Conservation (phyloP, 2,888 invertebrate species). For the Drosophila testacea region DNA sequence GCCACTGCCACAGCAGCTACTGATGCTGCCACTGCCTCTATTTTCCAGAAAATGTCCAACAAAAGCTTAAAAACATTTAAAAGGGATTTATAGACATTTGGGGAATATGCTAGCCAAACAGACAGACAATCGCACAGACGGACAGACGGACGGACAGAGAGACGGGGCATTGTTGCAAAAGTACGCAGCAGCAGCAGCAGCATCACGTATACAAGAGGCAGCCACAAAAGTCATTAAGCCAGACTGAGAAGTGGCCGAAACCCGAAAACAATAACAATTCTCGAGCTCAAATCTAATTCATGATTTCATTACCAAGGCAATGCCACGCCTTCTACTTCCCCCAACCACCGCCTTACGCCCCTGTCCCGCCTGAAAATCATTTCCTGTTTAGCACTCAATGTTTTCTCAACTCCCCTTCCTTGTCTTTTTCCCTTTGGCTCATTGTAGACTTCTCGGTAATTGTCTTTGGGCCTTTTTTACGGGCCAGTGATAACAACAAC, state of each 20-base stretch:
- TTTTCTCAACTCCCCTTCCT: slow-evolving; percentile 7
- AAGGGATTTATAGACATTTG: slow-evolving; percentile 81
- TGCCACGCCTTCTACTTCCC: neutral
- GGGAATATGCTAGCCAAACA: slow-evolving; percentile 72
- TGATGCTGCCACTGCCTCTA: slow-evolving; percentile 32
- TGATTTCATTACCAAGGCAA: slow-evolving; percentile 74
- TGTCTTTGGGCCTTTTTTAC: slow-evolving; percentile 73
- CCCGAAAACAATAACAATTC: slow-evolving; percentile 77
- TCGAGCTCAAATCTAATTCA: slow-evolving; percentile 80
- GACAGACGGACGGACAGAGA: slow-evolving; percentile 6
- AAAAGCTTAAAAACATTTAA: slow-evolving; percentile 81
- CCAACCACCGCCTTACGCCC: too few species aligned
- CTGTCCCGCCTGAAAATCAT: slow-evolving; percentile 63
- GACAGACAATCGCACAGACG: slow-evolving; percentile 15
- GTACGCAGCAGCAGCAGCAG: slow-evolving; percentile 18
- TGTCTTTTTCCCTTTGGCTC: slow-evolving; percentile 6
- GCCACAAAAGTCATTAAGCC: slow-evolving; percentile 76
- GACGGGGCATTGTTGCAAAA: slow-evolving; percentile 7
- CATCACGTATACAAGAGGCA: slow-evolving; percentile 35
- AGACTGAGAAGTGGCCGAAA: slow-evolving; percentile 53
- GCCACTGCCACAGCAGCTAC: slow-evolving; percentile 16
- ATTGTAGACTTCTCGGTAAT: slow-evolving; percentile 52
- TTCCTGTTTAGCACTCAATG: slow-evolving; percentile 79
- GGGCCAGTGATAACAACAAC: slow-evolving; percentile 76
- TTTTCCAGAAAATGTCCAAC: slow-evolving; percentile 77